phyloP scores from a whole-genome alignment of 2,888 invertebrate species.

The Antheraea assamensis region DNA sequence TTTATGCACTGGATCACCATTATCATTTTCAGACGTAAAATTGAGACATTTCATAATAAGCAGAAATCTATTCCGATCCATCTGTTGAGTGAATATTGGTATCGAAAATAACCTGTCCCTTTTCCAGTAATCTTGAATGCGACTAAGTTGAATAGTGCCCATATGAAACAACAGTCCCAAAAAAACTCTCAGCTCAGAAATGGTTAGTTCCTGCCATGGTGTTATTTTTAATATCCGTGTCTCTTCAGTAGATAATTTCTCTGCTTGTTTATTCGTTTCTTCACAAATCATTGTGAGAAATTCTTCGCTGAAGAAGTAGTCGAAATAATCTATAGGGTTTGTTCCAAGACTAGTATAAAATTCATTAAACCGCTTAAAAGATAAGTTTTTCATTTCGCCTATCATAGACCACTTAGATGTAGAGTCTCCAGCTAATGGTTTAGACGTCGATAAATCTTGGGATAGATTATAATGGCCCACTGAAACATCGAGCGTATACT shows the following conservation, averaged over 20 bases:
- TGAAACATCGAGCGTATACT: too few relatives aligned
- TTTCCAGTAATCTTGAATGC: constrained; percentile 37
- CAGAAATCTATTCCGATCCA: constrained; percentile 38
- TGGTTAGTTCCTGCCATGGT: constrained; percentile 23
- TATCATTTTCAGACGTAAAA: constrained; percentile 39
- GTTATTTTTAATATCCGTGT: background rate
- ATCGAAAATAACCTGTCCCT: constrained; percentile 30
- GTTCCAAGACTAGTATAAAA: constrained; percentile 2
- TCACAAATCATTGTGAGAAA: constrained; percentile 24
- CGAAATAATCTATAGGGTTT: constrained; percentile 18
- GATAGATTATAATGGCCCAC: too few relatives aligned
- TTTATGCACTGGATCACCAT: constrained; percentile 33
- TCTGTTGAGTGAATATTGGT: constrained; percentile 31
- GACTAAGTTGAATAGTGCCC: constrained; percentile 31
- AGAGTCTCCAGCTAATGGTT: too few relatives aligned
- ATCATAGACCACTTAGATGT: background rate
- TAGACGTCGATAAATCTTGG: too few relatives aligned
- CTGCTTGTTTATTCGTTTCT: constrained; percentile 21
- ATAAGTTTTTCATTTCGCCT: background rate
- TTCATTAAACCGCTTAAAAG: background rate
- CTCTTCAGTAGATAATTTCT: too few relatives aligned
- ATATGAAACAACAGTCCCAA: constrained; percentile 35
- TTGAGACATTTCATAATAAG: constrained; percentile 29
- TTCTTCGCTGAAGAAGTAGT: constrained; percentile 22
- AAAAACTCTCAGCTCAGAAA: constrained; percentile 26